Evolutionary conservation across 2,888 invertebrate species (phyloP).

Genomic region (Trachelus tabidus): DNA sequence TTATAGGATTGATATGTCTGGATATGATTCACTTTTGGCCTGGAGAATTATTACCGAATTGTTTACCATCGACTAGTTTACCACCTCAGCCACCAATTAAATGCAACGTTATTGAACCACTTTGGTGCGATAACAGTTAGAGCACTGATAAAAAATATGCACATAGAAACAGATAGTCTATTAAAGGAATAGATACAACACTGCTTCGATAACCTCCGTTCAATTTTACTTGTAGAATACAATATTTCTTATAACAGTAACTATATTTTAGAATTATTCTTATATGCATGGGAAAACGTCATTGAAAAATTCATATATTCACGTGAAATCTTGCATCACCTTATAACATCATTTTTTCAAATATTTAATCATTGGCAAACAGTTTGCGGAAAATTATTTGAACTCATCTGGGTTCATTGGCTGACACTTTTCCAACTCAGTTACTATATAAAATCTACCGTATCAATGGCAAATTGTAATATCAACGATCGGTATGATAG

Average conservation of each 20-base stretch:
- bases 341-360: too few relatives aligned
- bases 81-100: conserved; percentile 49
- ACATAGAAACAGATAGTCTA: neutral
- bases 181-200: neutral
- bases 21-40: conserved; percentile 57
- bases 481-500: neutral
- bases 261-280: too few relatives aligned
- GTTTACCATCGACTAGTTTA: conserved; percentile 41
- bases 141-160: neutral
- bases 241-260: neutral
- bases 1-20: conserved; percentile 46
- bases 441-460: neutral
- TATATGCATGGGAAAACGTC: too few relatives aligned
- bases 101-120: conserved; percentile 58
- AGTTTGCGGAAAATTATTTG: too few relatives aligned
- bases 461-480: neutral
- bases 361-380: too few relatives aligned
- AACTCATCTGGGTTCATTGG: too few relatives aligned
- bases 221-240: neutral
- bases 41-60: conserved; percentile 56
- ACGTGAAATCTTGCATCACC: too few relatives aligned
- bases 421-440: neutral
- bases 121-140: conserved; percentile 47
- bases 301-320: too few relatives aligned
- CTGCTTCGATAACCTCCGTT: neutral